Evolutionary conservation across 2,888 invertebrate genomes (phyloP).

Genomic region (Noctuana brunneofusca): DNA sequence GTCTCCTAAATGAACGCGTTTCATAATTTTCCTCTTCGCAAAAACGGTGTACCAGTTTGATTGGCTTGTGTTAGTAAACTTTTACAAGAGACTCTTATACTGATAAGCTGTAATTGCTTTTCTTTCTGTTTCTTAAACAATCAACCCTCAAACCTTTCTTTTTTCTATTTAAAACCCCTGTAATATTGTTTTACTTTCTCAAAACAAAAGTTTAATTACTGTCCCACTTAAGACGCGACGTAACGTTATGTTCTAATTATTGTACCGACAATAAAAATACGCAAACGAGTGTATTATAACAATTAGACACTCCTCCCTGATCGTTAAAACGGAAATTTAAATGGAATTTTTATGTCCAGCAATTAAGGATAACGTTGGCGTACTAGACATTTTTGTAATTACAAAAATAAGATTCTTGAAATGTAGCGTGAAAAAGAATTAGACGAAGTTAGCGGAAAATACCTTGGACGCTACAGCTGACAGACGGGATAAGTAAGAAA

Average conservation of each 20-base stretch:
- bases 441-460: slow-evolving; percentile 74
- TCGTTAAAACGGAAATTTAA: slow-evolving; percentile 84
- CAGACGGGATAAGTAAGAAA: slow-evolving; percentile 66
- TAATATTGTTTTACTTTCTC: slow-evolving; percentile 69
- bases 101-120: slow-evolving; percentile 80
- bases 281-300: slow-evolving; percentile 83
- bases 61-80: slow-evolving; percentile 55
- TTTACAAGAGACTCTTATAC: slow-evolving; percentile 64
- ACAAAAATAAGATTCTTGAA: slow-evolving; percentile 83
- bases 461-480: slow-evolving; percentile 64
- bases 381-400: slow-evolving; percentile 83
- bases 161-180: slow-evolving; percentile 46
- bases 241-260: slow-evolving; percentile 82
- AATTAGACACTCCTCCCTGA: slow-evolving; percentile 82
- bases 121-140: slow-evolving; percentile 79
- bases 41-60: slow-evolving; percentile 38
- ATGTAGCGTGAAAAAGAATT: slow-evolving; percentile 83
- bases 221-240: slow-evolving; percentile 69
- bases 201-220: slow-evolving; percentile 77
- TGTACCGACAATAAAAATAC: slow-evolving; percentile 82
- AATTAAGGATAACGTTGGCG: slow-evolving; percentile 83
- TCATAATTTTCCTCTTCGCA: background rate
- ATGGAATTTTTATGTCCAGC: slow-evolving; percentile 84
- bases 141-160: slow-evolving; percentile 49
- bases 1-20: background rate